Base-by-base conservation (phyloP, 2,888 invertebrate species). In the Chamaedrilus cognettii region DNA sequence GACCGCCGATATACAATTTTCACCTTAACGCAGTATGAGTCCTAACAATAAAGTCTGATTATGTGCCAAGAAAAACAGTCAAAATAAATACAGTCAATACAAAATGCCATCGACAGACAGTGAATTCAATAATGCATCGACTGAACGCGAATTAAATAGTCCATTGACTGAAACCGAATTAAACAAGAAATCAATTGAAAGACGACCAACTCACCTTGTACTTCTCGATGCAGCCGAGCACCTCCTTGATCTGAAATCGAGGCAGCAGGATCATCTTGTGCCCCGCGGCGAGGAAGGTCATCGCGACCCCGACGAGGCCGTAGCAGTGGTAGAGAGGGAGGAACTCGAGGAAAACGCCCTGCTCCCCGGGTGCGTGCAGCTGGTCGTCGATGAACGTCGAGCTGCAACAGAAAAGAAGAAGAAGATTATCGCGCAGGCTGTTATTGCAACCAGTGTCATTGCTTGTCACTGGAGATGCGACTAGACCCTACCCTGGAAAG, bases 221-320 rank as follows among this genome's bases (percentile, higher is more conserved):
- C 19, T 87, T 87, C 71, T 87, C 86, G 74, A 93, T 77, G 0
- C 89, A 82, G 35, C 88, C 86, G 42, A 91, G 82, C 69, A 89
- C 90, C 26, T 85, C 78, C 1, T 88, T 87, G 0, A 90, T 88
- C 4, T 89, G 89, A 81, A 93, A 93, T 77, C 88, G 88, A 0
- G 90, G 88, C 76, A 92, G 78, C 0, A 90, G 89, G 19, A 90
- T 83, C 31, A 69, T 31, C n/a, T 62, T 69, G 26, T 33, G 31
- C 7, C 69, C 62, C 4, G 42, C 35, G 11, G 15, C 7, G 11
- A 71, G 42, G 28, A 50, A 7, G 28, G 30, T 5, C 23, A 64
- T 60, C 30, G 67, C 33, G 15, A 66, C 32, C 3, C 52, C 55
- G 3, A 70, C 60, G 31, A 66, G 50, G 3, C 72, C 72, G 32